Conservation (phyloP, 2,888 invertebrate species). For the Crioceris asparagi region DNA sequence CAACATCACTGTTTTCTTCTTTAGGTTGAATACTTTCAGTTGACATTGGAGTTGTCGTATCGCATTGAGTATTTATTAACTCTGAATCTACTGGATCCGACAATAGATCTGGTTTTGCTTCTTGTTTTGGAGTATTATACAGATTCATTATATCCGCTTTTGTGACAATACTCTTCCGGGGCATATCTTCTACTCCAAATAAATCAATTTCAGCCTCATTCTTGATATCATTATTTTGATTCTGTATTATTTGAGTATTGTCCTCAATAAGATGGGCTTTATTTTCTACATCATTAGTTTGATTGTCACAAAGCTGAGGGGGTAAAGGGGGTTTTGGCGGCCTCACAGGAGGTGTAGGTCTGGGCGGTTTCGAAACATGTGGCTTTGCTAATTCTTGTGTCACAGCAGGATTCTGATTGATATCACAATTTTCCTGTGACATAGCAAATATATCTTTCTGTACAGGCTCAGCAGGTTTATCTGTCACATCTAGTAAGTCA, state of each 20-base stretch:
- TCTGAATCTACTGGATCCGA: slow-evolving; percentile 20
- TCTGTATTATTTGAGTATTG: slow-evolving; percentile 2
- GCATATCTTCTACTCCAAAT: slow-evolving; percentile 28
- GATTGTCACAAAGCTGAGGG: slow-evolving; percentile 13
- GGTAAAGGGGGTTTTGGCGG: slow-evolving; percentile 32
- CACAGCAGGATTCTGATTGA: slow-evolving; percentile 37
- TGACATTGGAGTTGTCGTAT: slow-evolving; percentile 1
- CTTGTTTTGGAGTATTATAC: slow-evolving; percentile 28
- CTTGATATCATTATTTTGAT: slow-evolving; percentile 4
- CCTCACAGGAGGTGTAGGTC: slow-evolving; percentile 25
- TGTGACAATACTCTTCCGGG: slow-evolving; percentile 34
- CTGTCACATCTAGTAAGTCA: slow-evolving; percentile 54
- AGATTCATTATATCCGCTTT: slow-evolving; percentile 37
- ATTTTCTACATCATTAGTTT: slow-evolving; percentile 9
- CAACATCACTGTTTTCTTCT: background rate
- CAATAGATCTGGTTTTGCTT: slow-evolving; percentile 18
- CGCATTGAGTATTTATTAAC: slow-evolving; percentile 5
- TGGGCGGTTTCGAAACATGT: slow-evolving; percentile 17
- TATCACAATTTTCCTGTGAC: slow-evolving; percentile 30
- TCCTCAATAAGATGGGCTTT: slow-evolving; percentile 6
- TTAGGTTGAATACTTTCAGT: background rate
- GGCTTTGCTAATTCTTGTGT: slow-evolving; percentile 23
- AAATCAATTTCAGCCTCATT: slow-evolving; percentile 27
- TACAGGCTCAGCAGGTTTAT: slow-evolving; percentile 20
- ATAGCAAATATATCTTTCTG: slow-evolving; percentile 11